Conservation (phyloP, 2,797 vertebrate genomes). For the Gallinago solitaria region DNA sequence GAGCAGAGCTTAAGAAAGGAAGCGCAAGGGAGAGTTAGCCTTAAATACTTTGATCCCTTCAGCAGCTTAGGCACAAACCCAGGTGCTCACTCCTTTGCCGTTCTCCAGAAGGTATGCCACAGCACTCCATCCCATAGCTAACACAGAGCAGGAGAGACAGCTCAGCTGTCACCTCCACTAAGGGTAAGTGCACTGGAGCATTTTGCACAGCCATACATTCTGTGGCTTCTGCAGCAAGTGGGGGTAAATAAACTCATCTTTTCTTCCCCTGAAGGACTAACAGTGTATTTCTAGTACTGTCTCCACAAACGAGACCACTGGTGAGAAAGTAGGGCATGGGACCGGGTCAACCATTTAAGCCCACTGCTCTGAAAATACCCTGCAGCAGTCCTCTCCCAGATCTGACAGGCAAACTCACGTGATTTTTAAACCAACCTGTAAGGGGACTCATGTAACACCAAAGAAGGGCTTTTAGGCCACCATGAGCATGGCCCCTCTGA, state of each 20-base stretch:
- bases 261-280: not conserved
- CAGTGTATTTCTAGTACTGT: not conserved
- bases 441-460: not conserved
- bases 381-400: not conserved
- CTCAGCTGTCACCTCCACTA: not conserved
- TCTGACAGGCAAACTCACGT: not conserved
- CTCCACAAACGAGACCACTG: not conserved
- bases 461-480: not conserved
- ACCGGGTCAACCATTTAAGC: not conserved
- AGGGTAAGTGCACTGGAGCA: not conserved
- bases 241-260: not conserved
- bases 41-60: constrained; percentile 4
- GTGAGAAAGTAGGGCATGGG: not conserved
- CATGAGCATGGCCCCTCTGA: not conserved
- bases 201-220: not conserved
- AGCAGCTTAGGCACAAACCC: not conserved
- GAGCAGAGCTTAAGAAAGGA: constrained; percentile 5
- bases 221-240: not conserved
- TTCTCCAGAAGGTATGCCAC: not conserved
- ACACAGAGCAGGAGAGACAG: not conserved
- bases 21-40: not conserved
- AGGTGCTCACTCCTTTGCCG: not conserved
- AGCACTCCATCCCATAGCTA: not conserved
- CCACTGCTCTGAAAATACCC: not conserved
- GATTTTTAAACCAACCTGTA: not conserved